Evolutionary conservation across 2,888 invertebrate species (phyloP), one percentile per base, ranked within the genome.

Genomic region (Zaprionus lineosus): DNA sequence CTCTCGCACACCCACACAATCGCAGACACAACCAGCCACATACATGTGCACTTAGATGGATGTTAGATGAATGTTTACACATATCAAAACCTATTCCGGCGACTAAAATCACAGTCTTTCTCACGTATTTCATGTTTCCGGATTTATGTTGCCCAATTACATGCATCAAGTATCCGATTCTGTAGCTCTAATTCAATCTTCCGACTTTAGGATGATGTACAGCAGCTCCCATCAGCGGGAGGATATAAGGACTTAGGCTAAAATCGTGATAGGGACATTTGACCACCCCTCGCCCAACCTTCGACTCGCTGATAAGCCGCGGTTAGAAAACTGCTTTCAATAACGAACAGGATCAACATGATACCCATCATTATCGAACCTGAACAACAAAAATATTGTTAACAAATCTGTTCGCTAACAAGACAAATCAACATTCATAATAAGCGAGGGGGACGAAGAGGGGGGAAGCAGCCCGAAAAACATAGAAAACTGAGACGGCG

Each of bases 41-140:
- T 43, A 55, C 59, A 46, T 60, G 34, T 64, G 53, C 62, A 73
- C 73, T 71, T 57, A 43, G 57, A 31, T 39, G 60, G 65, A 62
- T 76, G 61, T 63, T 58, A 58, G 58, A 55, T 51, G 58, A 48
- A 64, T 69, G 40, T 59, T 67, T 44, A 37, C 56, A 53, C 41
- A 53, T 56, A 70, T 50, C 44, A 29, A 48, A 53, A 46, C 60
- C 40, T 50, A 39, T 43, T 40, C 28, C 63, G 51, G 39, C 44
- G 28, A 11, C 39, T 24, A 26, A 36, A 59, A 46, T 65, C 66
- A 43, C 34, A 29, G 65, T 37, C 55, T 63, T 87, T 89, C 89
- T 89, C 89, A 89, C 88, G 88, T 89, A 84, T 86, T 88, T 76
- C 87, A 82, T 89, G 88, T 88, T 86, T 82, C 75, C 74, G 77